Percentiles rank a stretch among this genome's conserved stretches.
phyloP scores from a whole-genome alignment of 2,113 vertebrate species.

The Lepus europaeus region DNA sequence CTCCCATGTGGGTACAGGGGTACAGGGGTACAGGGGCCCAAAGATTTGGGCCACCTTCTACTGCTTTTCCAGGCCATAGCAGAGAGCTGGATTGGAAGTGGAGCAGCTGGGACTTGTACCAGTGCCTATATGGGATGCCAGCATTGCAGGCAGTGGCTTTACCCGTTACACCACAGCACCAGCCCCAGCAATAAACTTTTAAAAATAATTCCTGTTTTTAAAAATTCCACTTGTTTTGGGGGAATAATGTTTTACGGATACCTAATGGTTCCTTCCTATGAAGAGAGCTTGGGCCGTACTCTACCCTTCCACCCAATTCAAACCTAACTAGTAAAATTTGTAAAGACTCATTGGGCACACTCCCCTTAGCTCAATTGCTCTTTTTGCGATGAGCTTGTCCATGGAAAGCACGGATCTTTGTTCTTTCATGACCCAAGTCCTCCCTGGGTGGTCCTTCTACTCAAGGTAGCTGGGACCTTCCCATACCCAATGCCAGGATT shows the following conservation, averaged over 20 bases:
- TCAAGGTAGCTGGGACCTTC: not conserved
- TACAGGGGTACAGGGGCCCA: too few species aligned
- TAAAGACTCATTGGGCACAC: not conserved
- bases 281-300: not conserved
- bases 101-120: too few species aligned
- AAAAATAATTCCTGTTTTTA: not conserved
- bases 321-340: not conserved
- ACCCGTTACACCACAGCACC: too few species aligned
- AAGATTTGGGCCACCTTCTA: too few species aligned
- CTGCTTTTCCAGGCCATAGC: too few species aligned
- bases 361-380: not conserved
- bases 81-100: too few species aligned
- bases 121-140: too few species aligned
- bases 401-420: constrained; percentile 24
- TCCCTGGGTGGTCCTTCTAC: not conserved
- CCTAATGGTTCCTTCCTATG: not conserved
- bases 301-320: not conserved
- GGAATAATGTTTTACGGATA: not conserved
- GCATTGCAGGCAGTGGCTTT: too few species aligned
- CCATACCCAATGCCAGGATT: not conserved
- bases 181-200: not conserved
- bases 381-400: not conserved
- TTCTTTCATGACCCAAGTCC: not conserved
- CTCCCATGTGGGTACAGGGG: too few species aligned
- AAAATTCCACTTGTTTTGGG: not conserved